phyloP scores from a whole-genome alignment of 2,888 invertebrate genomes.

The Morinoia aosen region DNA sequence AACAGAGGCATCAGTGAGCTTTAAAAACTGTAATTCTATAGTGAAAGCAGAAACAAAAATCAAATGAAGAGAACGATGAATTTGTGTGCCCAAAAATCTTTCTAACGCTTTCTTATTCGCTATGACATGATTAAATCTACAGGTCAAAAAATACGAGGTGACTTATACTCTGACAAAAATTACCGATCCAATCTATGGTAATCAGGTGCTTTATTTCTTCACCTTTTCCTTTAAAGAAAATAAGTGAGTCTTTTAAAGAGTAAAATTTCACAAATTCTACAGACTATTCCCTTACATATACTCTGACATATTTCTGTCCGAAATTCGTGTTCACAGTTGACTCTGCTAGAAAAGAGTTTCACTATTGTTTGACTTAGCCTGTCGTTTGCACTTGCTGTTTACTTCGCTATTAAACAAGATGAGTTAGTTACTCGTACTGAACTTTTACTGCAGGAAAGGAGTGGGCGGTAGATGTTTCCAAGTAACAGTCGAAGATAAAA shows the following conservation, averaged over 20 bases:
- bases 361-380: background rate
- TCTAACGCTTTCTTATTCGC: no score
- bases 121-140: no score
- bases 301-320: background rate
- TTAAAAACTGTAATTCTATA: no score
- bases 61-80: no score
- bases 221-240: background rate
- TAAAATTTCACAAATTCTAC: background rate
- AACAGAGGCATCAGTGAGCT: no score
- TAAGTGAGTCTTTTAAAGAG: background rate
- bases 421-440: background rate
- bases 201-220: background rate
- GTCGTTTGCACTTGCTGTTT: background rate
- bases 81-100: no score
- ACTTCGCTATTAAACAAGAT: background rate
- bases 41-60: no score
- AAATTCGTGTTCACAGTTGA: background rate
- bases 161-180: no score
- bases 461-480: background rate
- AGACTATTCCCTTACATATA: background rate
- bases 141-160: no score
- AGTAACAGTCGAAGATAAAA: background rate
- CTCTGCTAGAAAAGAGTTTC: background rate
- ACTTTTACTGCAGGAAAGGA: background rate
- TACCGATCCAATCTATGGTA: background rate